These are phyloP conservation scores for Pachycephus smyrnensis DNA, from an alignment of 2,888 invertebrate genomes.

Conservation along the genomic window DNA sequence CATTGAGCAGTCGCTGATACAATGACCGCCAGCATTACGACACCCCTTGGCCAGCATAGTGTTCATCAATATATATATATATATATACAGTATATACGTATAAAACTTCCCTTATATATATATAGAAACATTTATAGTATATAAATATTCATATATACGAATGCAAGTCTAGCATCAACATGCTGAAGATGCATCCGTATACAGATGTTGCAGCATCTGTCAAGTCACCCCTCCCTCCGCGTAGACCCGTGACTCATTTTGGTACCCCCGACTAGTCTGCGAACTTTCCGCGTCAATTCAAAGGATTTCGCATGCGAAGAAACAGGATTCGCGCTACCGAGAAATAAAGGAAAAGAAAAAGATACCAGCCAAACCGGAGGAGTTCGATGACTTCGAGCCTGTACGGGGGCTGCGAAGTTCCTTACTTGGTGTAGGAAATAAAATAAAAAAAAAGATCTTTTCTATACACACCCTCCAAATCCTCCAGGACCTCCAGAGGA, in stretches of 20 bases:
- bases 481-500: constrained; percentile 28
- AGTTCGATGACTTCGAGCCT: not conserved
- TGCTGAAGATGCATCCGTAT: not conserved
- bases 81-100: not conserved
- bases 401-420: not conserved
- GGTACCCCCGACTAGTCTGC: not conserved
- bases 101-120: too few species aligned
- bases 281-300: not conserved
- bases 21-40: constrained; percentile 44
- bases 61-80: too few species aligned
- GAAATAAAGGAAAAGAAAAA: not conserved
- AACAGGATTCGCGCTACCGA: not conserved
- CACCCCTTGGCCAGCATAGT: constrained; percentile 16
- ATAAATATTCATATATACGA: constrained; percentile 27
- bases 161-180: not conserved
- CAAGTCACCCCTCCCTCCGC: not conserved
- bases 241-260: not conserved
- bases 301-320: not conserved
- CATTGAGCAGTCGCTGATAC: constrained; percentile 39
- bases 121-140: constrained; percentile 30
- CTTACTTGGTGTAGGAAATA: not conserved
- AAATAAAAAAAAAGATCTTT: not conserved
- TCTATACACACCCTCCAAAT: constrained; percentile 25
- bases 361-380: not conserved
- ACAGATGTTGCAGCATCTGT: not conserved